Base-by-base conservation (phyloP, 1,140 invertebrate species). In the Drosophila bipectinata region DNA sequence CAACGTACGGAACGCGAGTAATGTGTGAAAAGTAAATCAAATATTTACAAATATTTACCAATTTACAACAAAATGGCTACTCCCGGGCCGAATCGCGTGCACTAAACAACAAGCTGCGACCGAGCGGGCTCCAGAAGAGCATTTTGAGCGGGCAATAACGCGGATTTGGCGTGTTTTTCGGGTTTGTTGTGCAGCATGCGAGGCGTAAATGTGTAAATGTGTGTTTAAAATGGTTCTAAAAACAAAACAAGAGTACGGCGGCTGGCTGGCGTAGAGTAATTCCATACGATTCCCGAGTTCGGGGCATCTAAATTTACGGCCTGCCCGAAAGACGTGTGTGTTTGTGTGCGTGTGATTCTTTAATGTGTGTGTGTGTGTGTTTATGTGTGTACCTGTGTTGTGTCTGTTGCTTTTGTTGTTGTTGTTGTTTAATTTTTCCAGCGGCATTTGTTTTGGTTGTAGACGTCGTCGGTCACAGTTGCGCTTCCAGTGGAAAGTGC, bases 281-380 rank as follows among this genome's bases (percentile, higher is more conserved):
- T 62, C 60, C 39, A 58, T 63, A 41, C 28, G 56, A 52, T 60
- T 60, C 32, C 58, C 58, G 48, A 21, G 21, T 60, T 67, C 52
- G 67, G 34, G 52, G 67, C 63, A 69, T 71, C 67, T 71, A 73
- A 63, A 73, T 73, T 73, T 73, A 73, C 71, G 71, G 69, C 58
- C 57, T 73, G 58, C 51, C 14, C 51, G 59, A 64, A 64, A 74
- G 71, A 74, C 54, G 49, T 63, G 49, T 72, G 63, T 69, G 68
- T 24, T 32, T 30, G 41, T 18, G 18, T 53, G 55, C 14, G 41
- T 54, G 30, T 68, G 58, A 54, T 61, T n/a, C 30, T 54, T 34
- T 57, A 1, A 24, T 61, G 49, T 72, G 30, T 61, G 49, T 72
- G 59, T 59, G 63, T 24, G 32, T 39, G 34, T 28, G 15, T 53